Evolutionary conservation across 2,797 vertebrate genomes (phyloP).

Genomic region (Onychomys arenicola): DNA sequence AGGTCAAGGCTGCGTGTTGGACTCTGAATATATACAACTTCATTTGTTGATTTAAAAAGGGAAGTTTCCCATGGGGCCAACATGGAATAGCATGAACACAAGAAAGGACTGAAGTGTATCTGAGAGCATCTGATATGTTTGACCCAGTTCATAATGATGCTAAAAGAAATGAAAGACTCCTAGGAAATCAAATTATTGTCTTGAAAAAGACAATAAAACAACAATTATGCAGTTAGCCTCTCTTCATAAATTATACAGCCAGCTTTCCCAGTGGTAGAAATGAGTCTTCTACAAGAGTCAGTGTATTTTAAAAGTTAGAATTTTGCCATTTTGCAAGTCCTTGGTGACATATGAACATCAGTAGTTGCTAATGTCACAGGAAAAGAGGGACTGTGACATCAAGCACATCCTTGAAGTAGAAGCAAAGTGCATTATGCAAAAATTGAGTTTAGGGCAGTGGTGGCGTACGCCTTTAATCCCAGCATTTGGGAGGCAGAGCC

Average conservation of each 20-base stretch:
- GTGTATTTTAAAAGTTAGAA: background rate
- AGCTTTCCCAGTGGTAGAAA: background rate
- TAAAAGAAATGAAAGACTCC: background rate
- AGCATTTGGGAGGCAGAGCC: too few relatives aligned
- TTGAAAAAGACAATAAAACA: background rate
- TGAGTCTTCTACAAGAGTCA: background rate
- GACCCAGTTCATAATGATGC: background rate
- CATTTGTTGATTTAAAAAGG: background rate
- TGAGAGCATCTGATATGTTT: background rate
- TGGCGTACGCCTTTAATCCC: too few relatives aligned
- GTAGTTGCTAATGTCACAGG: background rate
- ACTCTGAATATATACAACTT: background rate
- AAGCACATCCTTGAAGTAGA: background rate
- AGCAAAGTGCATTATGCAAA: background rate
- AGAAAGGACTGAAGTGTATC: background rate
- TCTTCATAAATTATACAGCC: background rate
- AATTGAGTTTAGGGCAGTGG: too few relatives aligned
- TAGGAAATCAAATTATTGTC: background rate
- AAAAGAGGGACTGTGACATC: background rate
- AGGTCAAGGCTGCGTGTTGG: background rate
- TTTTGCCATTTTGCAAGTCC: background rate
- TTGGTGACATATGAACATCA: background rate
- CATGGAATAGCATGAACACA: background rate
- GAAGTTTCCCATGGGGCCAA: background rate
- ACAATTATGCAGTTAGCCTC: background rate